Base-by-base conservation (phyloP, 2,888 invertebrate genomes). In the Spodoptera picta region DNA sequence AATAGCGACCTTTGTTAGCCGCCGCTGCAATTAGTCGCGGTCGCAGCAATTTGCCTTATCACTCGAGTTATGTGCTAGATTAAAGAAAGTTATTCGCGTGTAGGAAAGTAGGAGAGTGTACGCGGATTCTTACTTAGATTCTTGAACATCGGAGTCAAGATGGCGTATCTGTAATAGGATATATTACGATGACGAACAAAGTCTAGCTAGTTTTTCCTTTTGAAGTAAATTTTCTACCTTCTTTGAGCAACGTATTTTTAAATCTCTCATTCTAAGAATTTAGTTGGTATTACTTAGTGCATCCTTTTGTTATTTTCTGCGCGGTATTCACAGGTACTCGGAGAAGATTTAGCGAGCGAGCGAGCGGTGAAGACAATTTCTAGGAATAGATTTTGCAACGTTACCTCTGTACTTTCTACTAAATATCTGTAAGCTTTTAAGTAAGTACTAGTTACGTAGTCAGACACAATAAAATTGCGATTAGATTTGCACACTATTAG, bases 31-130 rank as follows among this genome's bases (percentile, higher is more conserved):
- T 82, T 82, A 82, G 83, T 78, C 67, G 72, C 62, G 67, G 70
- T 75, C 72, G 52, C 69, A 66, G 79, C 77, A 74, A 79, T 80
- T 82, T 67, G 57, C 77, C 65, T 81, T 86, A 86, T 86, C 85
- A 75, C 54, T 43, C 53, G 63, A 80, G 77, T 83, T 81, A 83
- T 73, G 77, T 57, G 63, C 44, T 41, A 74, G 69, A 81, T 84
- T 77, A 79, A 59, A 73, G 65, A 70, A 76, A 80, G 60, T 79
- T 80, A 60, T 67, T 61, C 52, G 58, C 59, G 46, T 69, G 60
- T 60, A 46, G 67, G 36, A 46, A 12, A 42, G 31, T 14, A 14
- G 14, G 49, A 55, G 47, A 48, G 64, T 70, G 54, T 70, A 62
- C 53, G 58, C 61, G 65, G 64, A 45, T 53, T 56, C 52, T 71